Conservation (phyloP, 2,113 vertebrate genomes). For the Eira barbara region DNA sequence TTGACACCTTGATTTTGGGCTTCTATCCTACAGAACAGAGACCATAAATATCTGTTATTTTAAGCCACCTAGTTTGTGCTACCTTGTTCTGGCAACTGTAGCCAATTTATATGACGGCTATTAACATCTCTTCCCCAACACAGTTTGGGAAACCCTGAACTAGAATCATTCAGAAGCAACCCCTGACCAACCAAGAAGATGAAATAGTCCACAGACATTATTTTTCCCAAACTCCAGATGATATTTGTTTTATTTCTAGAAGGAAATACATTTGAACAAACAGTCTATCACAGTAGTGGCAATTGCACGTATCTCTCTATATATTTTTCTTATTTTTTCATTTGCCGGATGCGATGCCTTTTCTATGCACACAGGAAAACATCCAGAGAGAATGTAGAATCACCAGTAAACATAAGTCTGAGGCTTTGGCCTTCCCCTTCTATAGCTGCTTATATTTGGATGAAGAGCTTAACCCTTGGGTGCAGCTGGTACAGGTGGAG, state of each 20-base stretch:
- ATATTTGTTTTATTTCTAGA: slow-evolving; percentile 37
- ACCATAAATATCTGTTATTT: neutral
- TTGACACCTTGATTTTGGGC: neutral
- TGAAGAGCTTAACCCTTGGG: neutral
- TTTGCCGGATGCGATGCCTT: neutral
- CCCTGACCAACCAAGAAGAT: neutral
- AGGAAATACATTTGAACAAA: slow-evolving; percentile 25
- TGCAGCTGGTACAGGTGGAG: neutral
- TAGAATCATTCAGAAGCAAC: neutral
- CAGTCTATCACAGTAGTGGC: neutral
- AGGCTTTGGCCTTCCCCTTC: no score
- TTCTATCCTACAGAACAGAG: neutral
- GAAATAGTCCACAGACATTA: neutral
- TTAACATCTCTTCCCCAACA: neutral
- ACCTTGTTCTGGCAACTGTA: neutral
- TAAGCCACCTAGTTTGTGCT: neutral
- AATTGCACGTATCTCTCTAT: neutral
- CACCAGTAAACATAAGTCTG: neutral
- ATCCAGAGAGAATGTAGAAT: neutral
- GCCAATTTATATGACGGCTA: neutral
- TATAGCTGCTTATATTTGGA: rapidly evolving
- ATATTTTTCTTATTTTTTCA: neutral
- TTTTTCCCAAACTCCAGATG: neutral
- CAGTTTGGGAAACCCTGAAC: neutral
- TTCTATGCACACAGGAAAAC: neutral